These are phyloP conservation scores for Leucania comma DNA, from an alignment of 2,888 invertebrate genomes.

Conservation along the genomic window DNA sequence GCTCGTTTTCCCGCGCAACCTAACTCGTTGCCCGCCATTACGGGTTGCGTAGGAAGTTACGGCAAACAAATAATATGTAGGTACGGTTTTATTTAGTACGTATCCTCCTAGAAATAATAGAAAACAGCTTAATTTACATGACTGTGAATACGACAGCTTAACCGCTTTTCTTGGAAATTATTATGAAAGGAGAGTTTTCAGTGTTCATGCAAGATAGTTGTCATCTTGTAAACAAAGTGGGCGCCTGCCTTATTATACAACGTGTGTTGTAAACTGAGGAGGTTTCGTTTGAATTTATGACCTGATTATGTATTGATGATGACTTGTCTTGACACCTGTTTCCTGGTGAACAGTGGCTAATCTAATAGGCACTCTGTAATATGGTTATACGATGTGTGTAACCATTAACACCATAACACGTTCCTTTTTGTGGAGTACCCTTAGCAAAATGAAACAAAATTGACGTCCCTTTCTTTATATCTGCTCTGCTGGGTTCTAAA, in stretches of 20 bases:
- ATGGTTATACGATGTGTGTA: neutral
- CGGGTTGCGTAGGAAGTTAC: constrained; percentile 53
- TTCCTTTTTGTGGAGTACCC: no score
- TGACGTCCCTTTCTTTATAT: neutral
- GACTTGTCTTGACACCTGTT: constrained; percentile 6
- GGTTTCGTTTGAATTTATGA: constrained; percentile 12
- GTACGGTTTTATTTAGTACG: constrained; percentile 41
- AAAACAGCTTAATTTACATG: constrained; percentile 45
- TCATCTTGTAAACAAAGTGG: constrained; percentile 28
- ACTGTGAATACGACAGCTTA: constrained; percentile 33
- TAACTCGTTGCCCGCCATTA: constrained; percentile 41
- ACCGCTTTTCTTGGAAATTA: constrained; percentile 40
- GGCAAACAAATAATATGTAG: constrained; percentile 37
- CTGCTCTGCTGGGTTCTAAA: neutral
- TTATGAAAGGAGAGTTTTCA: constrained; percentile 38
- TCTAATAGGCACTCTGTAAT: neutral
- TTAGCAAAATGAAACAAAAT: neutral
- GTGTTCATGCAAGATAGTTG: constrained; percentile 23
- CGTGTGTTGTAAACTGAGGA: constrained; percentile 11
- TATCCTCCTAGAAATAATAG: constrained; percentile 32
- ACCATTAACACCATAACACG: no score
- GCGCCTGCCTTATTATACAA: constrained; percentile 32
- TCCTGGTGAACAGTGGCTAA: neutral
- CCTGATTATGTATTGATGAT: constrained; percentile 9
- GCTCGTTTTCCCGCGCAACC: constrained; percentile 47